phyloP scores from a whole-genome alignment of 2,888 invertebrate species.

The Hylaea fasciaria region DNA sequence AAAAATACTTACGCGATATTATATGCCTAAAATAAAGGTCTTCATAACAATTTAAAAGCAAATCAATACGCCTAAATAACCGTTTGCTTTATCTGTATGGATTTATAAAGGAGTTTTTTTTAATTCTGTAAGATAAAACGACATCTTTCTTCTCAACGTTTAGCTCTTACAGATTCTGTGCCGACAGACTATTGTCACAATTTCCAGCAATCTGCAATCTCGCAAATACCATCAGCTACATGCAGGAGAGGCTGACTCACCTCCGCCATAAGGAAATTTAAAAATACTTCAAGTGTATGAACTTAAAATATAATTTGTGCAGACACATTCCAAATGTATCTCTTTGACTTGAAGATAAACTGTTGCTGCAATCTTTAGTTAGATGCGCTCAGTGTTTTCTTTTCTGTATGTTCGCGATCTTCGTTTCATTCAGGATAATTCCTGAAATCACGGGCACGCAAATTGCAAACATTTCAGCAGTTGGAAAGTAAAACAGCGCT shows the following conservation, averaged over 20 bases:
- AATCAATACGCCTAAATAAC: no score
- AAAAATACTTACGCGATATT: no score
- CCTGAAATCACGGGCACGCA: no score
- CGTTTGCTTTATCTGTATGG: no score
- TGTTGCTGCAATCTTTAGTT: slow-evolving; percentile 3
- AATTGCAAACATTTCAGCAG: not conserved
- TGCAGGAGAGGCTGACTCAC: slow-evolving; percentile 31
- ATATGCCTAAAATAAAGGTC: no score
- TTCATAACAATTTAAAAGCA: no score
- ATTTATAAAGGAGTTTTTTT: no score
- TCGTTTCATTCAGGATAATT: not conserved
- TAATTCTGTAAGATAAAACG: no score
- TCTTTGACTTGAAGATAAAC: not conserved
- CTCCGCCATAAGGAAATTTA: slow-evolving; percentile 32
- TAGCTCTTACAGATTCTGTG: no score
- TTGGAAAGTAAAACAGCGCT: slow-evolving; percentile 22
- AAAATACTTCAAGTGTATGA: slow-evolving; percentile 26
- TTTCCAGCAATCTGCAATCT: slow-evolving; percentile 22
- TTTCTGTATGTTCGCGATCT: not conserved
- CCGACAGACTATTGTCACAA: no score
- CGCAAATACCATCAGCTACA: slow-evolving; percentile 4
- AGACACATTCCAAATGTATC: slow-evolving; percentile 7
- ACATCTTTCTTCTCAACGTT: no score
- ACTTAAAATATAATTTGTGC: slow-evolving; percentile 19
- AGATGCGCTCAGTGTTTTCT: not conserved